Base-by-base conservation (phyloP, 2,113 vertebrate genomes). In the Ahaetulla prasina region DNA sequence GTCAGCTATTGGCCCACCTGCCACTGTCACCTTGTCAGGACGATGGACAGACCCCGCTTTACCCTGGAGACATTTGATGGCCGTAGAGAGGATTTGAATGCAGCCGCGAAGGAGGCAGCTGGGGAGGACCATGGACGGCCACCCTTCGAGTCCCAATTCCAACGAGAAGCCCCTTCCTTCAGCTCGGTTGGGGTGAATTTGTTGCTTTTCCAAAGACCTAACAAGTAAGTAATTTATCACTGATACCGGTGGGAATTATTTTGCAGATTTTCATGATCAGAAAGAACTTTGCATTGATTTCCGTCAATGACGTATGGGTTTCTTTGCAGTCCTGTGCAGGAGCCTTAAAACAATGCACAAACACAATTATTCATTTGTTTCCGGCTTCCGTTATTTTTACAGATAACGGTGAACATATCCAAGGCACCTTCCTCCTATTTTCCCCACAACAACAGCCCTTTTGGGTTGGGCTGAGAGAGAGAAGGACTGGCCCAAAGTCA, bases 61-160 rank as follows among this genome's bases (percentile, higher is more conserved):
- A 5, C 50, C 1, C 92, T 98, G 0, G 97, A 97, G 93, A 97
- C 97, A 0, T 93, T 92, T 5, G 97, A 97, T 68, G 94, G 96
- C 25, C 27, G 47, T 91, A 93, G 49, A 12, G 97, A 95, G 4
- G 93, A 95, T 2, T 95, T 90, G 30, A 89, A 93, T 27, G 49
- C 16, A 5, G 1, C 94, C 0, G 92, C 91, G 20, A 93, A 90
- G 54, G 94, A 91, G 60, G 50, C 89, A 12, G 89, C 0, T 25
- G 95, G 93, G 4, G 50, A 11, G 18, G 95, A 95, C 60, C 92
- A 84, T 22, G 95, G 94, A 2, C 95, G 86, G 0, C 94, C 54
- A 0, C 97, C 97, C 47, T 91, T 98, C 95, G 97, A 98, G 68
- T 96, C 97, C 0, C 89, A 86, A 0, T 97, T 96, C 25, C 96